Evolutionary conservation across 2,113 vertebrate species (phyloP).

Genomic region (Triplophysa rosa): DNA sequence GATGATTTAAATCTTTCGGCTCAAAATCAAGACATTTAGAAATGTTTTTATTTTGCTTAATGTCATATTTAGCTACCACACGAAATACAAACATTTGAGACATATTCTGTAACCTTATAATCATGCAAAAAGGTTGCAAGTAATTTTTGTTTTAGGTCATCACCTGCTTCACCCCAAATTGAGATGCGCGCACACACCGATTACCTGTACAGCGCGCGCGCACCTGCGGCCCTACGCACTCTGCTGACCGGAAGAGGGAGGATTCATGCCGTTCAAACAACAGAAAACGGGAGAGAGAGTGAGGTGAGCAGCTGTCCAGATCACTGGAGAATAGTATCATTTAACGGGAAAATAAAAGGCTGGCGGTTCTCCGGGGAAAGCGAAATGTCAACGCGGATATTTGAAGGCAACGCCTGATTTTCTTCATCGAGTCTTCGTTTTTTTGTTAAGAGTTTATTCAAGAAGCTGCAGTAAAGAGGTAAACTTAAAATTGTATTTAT

Average conservation of each 20-base stretch:
- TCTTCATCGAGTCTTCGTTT: slow-evolving; percentile 7
- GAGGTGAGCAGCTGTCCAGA: not conserved
- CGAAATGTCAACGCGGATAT: slow-evolving; percentile 43
- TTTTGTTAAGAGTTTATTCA: not conserved
- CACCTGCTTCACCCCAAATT: not conserved
- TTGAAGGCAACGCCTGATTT: slow-evolving; percentile 20
- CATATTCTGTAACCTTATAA: not conserved
- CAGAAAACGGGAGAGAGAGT: slow-evolving; percentile 1
- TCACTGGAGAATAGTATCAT: slow-evolving; percentile 18
- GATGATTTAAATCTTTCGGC: too few relatives aligned
- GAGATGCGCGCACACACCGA: not conserved
- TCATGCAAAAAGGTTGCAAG: too few relatives aligned
- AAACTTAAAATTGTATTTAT: slow-evolving; percentile 10
- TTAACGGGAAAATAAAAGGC: slow-evolving; percentile 14
- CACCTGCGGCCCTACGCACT: slow-evolving; percentile 9
- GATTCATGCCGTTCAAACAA: not conserved
- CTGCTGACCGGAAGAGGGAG: slow-evolving; percentile 52
- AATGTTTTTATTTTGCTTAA: not conserved
- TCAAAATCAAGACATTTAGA: not conserved
- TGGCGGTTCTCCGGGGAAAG: slow-evolving; percentile 5
- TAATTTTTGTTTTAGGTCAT: not conserved
- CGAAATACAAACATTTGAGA: not conserved
- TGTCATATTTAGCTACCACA: too few relatives aligned
- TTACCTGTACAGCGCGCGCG: slow-evolving; percentile 7
- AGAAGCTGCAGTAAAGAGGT: slow-evolving; percentile 12